Evolutionary conservation across 1,140 invertebrate species (phyloP).

Genomic region (Belonocnema kinseyi): DNA sequence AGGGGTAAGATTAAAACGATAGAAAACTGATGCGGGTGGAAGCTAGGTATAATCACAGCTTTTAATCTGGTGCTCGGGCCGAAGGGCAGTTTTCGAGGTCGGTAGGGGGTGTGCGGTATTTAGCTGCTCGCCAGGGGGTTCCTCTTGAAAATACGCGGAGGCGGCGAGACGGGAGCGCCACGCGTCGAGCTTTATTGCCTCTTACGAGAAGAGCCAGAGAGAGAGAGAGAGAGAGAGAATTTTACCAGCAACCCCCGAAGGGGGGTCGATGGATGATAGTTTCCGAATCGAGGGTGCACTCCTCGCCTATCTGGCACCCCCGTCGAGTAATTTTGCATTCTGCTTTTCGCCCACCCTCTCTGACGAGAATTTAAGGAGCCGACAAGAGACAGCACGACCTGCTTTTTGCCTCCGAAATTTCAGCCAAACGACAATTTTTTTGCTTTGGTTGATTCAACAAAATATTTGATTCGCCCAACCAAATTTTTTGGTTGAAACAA

Average conservation of each 20-base stretch:
- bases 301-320: slow-evolving; percentile 39
- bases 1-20: slow-evolving; percentile 8
- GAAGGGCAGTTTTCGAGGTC: slow-evolving; percentile 52
- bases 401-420: not conserved
- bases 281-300: slow-evolving; percentile 41
- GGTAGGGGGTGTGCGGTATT: slow-evolving; percentile 53
- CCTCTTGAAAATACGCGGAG: slow-evolving; percentile 38
- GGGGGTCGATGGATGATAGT: slow-evolving; percentile 39
- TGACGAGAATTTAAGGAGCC: slow-evolving; percentile 10
- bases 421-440: not conserved
- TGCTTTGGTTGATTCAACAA: too few species aligned
- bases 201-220: slow-evolving; percentile 38
- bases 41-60: slow-evolving; percentile 49
- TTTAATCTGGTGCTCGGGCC: slow-evolving; percentile 40
- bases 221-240: slow-evolving; percentile 15
- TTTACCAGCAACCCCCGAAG: slow-evolving; percentile 35
- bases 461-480: too few species aligned
- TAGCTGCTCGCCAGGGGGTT: slow-evolving; percentile 55
- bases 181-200: slow-evolving; percentile 53
- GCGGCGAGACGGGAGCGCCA: slow-evolving; percentile 37
- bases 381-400: not conserved
- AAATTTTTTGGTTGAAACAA: too few species aligned
- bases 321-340: slow-evolving; percentile 42
- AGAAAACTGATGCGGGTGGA: slow-evolving; percentile 39
- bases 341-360: slow-evolving; percentile 34